These are phyloP conservation scores for Synanthedon vespiformis DNA, from an alignment of 2,888 invertebrate species.

Conservation along the genomic window DNA sequence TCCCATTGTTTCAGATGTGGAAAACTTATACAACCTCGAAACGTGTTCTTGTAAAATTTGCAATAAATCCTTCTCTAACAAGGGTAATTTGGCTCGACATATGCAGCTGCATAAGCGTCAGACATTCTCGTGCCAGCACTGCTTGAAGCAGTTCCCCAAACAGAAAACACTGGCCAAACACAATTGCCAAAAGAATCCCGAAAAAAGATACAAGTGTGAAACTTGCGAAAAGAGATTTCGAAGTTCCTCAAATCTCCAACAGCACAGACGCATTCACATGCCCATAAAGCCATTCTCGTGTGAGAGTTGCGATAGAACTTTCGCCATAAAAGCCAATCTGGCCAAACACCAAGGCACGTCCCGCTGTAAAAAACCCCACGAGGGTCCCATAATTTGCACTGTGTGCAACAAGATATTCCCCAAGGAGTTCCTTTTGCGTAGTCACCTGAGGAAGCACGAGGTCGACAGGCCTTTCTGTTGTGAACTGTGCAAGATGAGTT, in stretches of 20 bases:
- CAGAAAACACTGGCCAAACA: constrained; percentile 10
- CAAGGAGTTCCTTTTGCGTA: constrained; percentile 17
- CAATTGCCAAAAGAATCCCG: constrained; percentile 12
- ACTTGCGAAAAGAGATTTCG: constrained; percentile 28
- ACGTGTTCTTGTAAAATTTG: constrained; percentile 16
- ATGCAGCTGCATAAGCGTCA: constrained; percentile 11
- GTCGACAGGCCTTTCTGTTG: constrained; percentile 17
- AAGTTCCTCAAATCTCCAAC: constrained; percentile 23
- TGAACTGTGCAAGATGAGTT: constrained; percentile 19
- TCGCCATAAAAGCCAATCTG: constrained; percentile 19
- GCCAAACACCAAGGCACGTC: constrained; percentile 13
- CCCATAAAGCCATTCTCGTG: constrained; percentile 20
- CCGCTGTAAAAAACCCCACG: constrained; percentile 8
- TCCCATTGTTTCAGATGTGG: background rate
- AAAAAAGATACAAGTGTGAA: constrained; percentile 17
- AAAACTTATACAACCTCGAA: background rate
- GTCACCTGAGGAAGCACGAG: constrained; percentile 18
- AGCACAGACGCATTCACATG: constrained; percentile 25
- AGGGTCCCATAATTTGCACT: constrained; percentile 13
- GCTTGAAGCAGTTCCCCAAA: constrained; percentile 2
- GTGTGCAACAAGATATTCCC: constrained; percentile 20
- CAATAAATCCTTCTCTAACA: constrained; percentile 12
- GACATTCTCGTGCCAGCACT: constrained; percentile 1
- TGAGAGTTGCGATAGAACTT: constrained; percentile 13
- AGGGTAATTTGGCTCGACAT: constrained; percentile 14